Percentiles rank a stretch among this genome's conserved stretches.
Conservation (phyloP, 2,888 invertebrate species). For the Caenorhabditis sp. region DNA sequence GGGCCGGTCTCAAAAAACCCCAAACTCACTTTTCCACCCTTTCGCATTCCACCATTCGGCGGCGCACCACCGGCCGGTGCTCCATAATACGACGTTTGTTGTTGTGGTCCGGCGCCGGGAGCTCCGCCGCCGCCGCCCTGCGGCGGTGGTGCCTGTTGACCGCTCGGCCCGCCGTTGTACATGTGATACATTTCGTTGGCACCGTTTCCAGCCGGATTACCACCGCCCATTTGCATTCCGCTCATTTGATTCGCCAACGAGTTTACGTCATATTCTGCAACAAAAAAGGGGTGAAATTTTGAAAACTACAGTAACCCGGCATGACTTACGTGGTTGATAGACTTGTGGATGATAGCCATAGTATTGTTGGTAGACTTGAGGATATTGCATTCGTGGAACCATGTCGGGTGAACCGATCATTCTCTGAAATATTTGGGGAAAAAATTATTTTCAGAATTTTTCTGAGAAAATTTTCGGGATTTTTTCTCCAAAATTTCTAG, state of each 20-base stretch:
- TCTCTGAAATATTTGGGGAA: slow-evolving; percentile 22
- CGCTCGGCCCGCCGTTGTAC: slow-evolving; percentile 8
- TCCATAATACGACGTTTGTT: background rate
- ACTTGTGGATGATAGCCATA: slow-evolving; percentile 30
- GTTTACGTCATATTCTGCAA: slow-evolving; percentile 38
- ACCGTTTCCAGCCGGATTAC: slow-evolving; percentile 30
- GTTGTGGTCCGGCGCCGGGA: background rate
- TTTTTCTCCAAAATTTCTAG: too few relatives aligned
- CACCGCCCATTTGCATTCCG: slow-evolving; percentile 45
- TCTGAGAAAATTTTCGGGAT: background rate
- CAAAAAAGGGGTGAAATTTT: slow-evolving; percentile 3
- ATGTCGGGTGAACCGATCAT: slow-evolving; percentile 29
- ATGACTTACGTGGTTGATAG: background rate
- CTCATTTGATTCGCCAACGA: slow-evolving; percentile 48
- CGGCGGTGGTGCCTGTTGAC: background rate
- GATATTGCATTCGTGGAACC: slow-evolving; percentile 35
- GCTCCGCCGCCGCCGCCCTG: background rate
- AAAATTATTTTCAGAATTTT: background rate
- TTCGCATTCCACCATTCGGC: background rate
- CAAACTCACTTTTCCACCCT: background rate
- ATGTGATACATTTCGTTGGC: slow-evolving; percentile 35
- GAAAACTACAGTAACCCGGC: slow-evolving; percentile 1
- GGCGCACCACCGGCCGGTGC: background rate
- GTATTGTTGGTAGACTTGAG: slow-evolving; percentile 38
- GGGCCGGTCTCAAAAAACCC: too few relatives aligned